Evolutionary conservation across 2,888 invertebrate genomes (phyloP), one percentile per base, ranked within the genome.

Genomic region (Dynastes hyllus): DNA sequence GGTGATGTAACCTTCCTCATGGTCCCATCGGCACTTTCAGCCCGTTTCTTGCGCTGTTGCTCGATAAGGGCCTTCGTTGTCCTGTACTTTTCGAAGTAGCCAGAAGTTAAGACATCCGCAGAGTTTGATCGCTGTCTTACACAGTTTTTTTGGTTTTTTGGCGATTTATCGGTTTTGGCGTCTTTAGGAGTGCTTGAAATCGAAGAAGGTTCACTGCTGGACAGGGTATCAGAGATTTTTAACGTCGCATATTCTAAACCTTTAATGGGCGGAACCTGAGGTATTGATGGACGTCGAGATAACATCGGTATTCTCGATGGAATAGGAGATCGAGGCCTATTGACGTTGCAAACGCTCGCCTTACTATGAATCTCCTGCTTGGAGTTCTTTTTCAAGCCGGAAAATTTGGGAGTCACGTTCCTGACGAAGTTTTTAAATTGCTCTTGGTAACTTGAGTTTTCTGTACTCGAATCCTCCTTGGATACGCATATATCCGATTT

Each of bases 401-500:
- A 63, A 65, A 79, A 79, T 65, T 77, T 79, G 1, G 79, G 79
- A 32, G 76, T 79, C 1, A 76, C 79, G 37, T 77, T 79, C 27
- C 76, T 63, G 4, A 79, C 79, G 69, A 79, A 70, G 53, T 79
- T 79, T 22, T 79, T 79, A 51, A 79, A 79, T 32, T 79, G 79
- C 63, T 76, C 79, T 40, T 70, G 75, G 40, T 70, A 79, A 65
- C 79, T 77, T 2, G 79, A 77, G 1, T 75, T 65, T 61, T 80
- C 80, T 13, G 80, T 80, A 45, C 77, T 80, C 2, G 50, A 73
- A 75, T 77, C 73, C 6, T 73, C 58, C 11, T 73, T 73, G 8
- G 67, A 50, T 4, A 27, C 16, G 22, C 50, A 53, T 9, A 51
- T 1, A 69, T 55, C n/a, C 11, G 27, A 3, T 22, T 40, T 58